phyloP scores from a whole-genome alignment of 2,888 invertebrate genomes.

The Eupsilia transversa region DNA sequence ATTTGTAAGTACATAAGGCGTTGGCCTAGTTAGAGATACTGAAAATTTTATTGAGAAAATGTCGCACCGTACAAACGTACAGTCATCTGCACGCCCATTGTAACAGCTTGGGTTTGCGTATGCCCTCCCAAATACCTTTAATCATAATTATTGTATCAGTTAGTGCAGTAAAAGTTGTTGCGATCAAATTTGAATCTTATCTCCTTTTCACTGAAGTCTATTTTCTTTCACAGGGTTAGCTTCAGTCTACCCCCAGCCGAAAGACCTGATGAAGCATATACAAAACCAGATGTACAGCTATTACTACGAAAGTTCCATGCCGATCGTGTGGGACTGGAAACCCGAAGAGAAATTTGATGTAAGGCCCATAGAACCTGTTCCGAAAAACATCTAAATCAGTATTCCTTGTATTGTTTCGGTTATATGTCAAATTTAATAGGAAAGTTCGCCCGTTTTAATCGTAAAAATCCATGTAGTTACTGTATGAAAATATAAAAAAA shows the following conservation, averaged over 20 bases:
- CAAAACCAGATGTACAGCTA: constrained; percentile 94
- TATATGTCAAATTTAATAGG: constrained; percentile 56
- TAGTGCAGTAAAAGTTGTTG: neutral
- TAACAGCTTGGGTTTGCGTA: neutral
- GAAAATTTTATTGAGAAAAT: neutral
- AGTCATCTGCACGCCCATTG: neutral
- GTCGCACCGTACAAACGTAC: neutral
- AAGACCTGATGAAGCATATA: constrained; percentile 93
- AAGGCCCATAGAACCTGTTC: constrained; percentile 85
- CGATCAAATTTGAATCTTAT: constrained; percentile 1
- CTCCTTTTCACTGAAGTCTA: neutral
- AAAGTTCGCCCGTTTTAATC: constrained; percentile 44
- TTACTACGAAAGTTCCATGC: constrained; percentile 95
- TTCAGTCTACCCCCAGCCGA: constrained; percentile 96
- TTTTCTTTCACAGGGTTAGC: constrained; percentile 92
- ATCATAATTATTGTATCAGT: neutral
- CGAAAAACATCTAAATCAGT: constrained; percentile 85
- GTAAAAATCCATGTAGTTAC: constrained; percentile 42
- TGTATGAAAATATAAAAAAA: constrained; percentile 17
- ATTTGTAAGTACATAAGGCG: neutral
- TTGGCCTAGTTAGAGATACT: neutral
- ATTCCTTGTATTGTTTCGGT: constrained; percentile 62
- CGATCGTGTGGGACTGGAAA: constrained; percentile 92
- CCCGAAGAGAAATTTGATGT: constrained; percentile 87
- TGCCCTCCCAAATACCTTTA: neutral